Conservation (phyloP, 2,113 vertebrate genomes). For the Oxygymnocypris stewartii region DNA sequence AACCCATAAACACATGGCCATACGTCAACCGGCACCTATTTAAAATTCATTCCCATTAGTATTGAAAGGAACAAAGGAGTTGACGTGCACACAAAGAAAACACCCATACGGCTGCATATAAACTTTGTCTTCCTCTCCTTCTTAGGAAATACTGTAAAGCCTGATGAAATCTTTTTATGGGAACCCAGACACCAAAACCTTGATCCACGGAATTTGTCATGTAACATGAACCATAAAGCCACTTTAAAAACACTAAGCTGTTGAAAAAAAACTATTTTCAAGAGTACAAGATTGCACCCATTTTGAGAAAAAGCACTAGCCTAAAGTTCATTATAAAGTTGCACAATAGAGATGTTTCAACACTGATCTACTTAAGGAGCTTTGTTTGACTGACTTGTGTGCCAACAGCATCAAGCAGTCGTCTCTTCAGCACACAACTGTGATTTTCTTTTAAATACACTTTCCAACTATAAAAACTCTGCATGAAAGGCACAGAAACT, state of each 20-base stretch:
- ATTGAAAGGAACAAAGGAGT: conserved; percentile 23
- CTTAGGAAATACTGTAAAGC: not conserved
- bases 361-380: not conserved
- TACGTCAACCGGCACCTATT: conserved; percentile 33
- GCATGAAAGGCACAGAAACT: conserved; percentile 20
- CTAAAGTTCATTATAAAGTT: conserved; percentile 21
- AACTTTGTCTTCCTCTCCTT: not conserved
- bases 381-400: not conserved
- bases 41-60: conserved; percentile 31
- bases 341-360: conserved; percentile 16
- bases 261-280: not conserved
- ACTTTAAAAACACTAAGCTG: not conserved
- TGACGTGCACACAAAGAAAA: conserved; percentile 37
- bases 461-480: conserved; percentile 1
- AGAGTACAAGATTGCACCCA: not conserved
- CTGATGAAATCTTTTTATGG: not conserved
- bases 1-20: conserved; percentile 44
- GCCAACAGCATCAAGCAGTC: not conserved
- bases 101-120: conserved; percentile 28
- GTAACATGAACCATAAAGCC: not conserved
- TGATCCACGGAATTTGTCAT: not conserved
- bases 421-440: not conserved
- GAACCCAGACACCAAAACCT: not conserved
- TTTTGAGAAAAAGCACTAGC: not conserved
- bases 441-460: not conserved